These are phyloP conservation scores for Lottia gigantea DNA, from an alignment of 2,888 invertebrate genomes.

Conservation along the genomic window DNA sequence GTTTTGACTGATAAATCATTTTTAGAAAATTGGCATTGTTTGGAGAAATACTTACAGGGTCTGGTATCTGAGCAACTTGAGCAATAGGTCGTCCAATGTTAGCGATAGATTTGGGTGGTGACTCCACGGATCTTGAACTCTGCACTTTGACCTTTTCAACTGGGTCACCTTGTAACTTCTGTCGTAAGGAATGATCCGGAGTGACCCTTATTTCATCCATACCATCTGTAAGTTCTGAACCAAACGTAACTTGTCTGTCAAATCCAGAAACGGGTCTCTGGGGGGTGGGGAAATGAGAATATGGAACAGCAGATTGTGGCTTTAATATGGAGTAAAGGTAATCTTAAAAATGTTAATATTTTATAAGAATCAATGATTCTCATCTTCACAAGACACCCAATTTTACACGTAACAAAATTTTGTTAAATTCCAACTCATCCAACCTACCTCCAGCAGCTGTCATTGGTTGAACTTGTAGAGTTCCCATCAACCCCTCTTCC, in stretches of 20 bases:
- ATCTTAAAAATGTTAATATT: not conserved
- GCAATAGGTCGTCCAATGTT: slow-evolving; percentile 60
- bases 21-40: too few relatives aligned
- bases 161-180: not conserved
- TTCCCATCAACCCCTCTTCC: not conserved
- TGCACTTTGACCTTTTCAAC: not conserved
- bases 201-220: not conserved
- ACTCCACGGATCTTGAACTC: not conserved
- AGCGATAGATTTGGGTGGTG: slow-evolving; percentile 14
- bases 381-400: too few relatives aligned
- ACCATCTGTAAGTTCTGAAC: not conserved
- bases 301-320: not conserved
- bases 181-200: not conserved
- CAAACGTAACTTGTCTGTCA: slow-evolving; percentile 4
- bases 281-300: not conserved
- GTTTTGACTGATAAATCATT: too few relatives aligned
- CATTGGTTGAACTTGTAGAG: not conserved
- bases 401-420: too few relatives aligned
- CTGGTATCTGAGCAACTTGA: slow-evolving; percentile 49
- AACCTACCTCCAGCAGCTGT: not conserved
- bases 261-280: not conserved
- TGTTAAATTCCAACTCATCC: too few relatives aligned
- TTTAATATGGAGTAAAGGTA: not conserved
- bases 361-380: too few relatives aligned
- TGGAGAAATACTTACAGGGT: slow-evolving; percentile 50